Conservation (phyloP, 1,140 invertebrate genomes). For the Triops longicaudatus region DNA sequence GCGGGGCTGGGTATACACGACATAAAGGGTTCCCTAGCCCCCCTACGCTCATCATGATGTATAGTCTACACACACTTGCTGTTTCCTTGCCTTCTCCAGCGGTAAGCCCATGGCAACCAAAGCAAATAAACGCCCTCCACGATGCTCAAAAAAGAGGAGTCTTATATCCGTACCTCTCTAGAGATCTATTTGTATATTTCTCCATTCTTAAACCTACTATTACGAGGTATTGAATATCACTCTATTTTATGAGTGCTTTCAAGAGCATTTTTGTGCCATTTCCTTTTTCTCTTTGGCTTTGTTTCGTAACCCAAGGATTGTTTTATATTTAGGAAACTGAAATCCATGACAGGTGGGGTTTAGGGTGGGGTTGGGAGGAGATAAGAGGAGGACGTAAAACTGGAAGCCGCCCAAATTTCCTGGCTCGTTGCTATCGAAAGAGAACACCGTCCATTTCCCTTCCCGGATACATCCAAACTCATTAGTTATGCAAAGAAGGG, state of each 20-base stretch:
- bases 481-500: conserved; percentile 12
- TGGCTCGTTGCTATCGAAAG: not conserved
- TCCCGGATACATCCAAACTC: not conserved
- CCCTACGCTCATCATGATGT: not conserved
- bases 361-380: not conserved
- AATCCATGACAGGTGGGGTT: not conserved
- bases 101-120: not conserved
- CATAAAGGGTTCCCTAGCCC: not conserved
- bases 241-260: too few species aligned
- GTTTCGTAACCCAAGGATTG: not conserved
- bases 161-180: not conserved
- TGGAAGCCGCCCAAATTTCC: not conserved
- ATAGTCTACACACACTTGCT: not conserved
- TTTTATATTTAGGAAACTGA: not conserved
- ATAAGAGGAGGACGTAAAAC: not conserved
- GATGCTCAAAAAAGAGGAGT: not conserved
- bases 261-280: too few species aligned
- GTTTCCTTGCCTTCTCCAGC: conserved; percentile 3
- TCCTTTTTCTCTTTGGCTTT: not conserved
- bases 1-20: not conserved
- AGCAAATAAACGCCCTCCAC: not conserved
- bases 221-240: too few species aligned
- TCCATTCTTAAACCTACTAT: too few species aligned
- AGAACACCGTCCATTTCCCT: not conserved
- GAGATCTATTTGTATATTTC: too few species aligned